These are phyloP conservation scores for Drepana falcataria DNA, from an alignment of 2,888 invertebrate genomes.

Conservation along the genomic window DNA sequence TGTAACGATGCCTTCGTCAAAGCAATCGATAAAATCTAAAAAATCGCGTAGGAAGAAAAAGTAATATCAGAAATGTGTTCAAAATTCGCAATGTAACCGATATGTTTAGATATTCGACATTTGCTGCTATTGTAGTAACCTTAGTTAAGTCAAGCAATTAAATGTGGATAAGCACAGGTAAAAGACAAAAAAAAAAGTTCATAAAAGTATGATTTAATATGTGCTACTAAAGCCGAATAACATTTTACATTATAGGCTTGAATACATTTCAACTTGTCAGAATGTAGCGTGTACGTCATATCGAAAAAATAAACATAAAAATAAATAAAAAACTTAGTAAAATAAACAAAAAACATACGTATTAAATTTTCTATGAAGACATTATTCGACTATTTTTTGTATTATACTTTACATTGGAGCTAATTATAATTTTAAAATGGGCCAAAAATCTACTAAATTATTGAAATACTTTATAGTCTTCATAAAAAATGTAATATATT, in stretches of 20 bases:
- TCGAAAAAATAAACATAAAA: conserved; percentile 57
- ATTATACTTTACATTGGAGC: not conserved
- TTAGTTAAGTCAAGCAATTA: conserved; percentile 54
- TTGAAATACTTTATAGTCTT: conserved; percentile 8
- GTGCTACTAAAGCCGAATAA: conserved; percentile 31
- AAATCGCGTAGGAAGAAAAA: conserved; percentile 81
- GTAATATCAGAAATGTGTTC: conserved; percentile 64
- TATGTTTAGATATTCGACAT: conserved; percentile 27
- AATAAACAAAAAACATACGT: conserved; percentile 53
- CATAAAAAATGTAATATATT: conserved; percentile 27
- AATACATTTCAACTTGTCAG: conserved; percentile 27
- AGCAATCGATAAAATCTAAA: conserved; percentile 70
- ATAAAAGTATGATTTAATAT: conserved; percentile 22
- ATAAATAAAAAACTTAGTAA: conserved; percentile 53
- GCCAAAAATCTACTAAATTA: conserved; percentile 1
- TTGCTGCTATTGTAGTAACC: conserved; percentile 51
- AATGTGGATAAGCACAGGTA: conserved; percentile 49
- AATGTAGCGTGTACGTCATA: conserved; percentile 45
- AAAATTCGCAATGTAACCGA: conserved; percentile 14
- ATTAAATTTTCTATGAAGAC: conserved; percentile 42
- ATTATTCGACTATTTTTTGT: not conserved
- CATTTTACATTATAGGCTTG: conserved; percentile 19
- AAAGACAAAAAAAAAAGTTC: conserved; percentile 56
- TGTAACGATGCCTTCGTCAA: conserved; percentile 49
- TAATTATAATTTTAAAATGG: not conserved